A percentile compares a stretch with the other conserved stretches of the same genome.
Conservation (phyloP, 2,113 vertebrate species). For the Tachysurus fulvidraco region DNA sequence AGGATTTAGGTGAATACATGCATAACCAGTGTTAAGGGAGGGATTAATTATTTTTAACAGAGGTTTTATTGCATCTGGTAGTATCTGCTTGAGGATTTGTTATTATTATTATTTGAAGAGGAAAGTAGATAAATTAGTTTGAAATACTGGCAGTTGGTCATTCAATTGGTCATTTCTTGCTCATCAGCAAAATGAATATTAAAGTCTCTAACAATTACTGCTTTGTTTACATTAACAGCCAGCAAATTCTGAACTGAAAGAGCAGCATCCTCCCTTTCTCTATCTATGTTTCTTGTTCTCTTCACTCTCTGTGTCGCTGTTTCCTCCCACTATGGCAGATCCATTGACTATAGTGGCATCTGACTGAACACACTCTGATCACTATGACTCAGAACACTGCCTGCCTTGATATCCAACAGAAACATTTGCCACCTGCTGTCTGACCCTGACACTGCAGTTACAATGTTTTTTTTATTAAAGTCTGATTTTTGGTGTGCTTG, state of each 20-base stretch:
- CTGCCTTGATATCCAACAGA: constrained; percentile 24
- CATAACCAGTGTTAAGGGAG: not conserved
- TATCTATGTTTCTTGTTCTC: constrained; percentile 3
- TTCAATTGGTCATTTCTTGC: too few species aligned
- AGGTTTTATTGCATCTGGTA: not conserved
- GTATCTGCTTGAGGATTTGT: not conserved
- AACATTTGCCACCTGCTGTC: constrained; percentile 51
- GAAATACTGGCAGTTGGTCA: too few species aligned
- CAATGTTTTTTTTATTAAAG: not conserved
- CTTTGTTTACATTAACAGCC: too few species aligned
- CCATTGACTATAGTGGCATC: constrained; percentile 51
- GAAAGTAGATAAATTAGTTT: too few species aligned
- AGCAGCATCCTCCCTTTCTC: constrained; percentile 7
- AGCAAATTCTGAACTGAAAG: constrained; percentile 10
- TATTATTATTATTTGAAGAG: too few species aligned
- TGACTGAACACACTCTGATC: constrained; percentile 43
- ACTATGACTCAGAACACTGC: constrained; percentile 51
- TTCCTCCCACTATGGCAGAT: constrained; percentile 42
- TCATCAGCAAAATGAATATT: too few species aligned
- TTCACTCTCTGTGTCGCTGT: constrained; percentile 15
- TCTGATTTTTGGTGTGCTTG: not conserved
- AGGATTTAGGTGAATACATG: too few species aligned
- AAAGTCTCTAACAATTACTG: too few species aligned
- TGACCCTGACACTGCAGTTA: constrained; percentile 20
- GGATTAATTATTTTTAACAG: not conserved